Base-by-base conservation (phyloP, 2,797 vertebrate genomes). In the Xerus rutilus region DNA sequence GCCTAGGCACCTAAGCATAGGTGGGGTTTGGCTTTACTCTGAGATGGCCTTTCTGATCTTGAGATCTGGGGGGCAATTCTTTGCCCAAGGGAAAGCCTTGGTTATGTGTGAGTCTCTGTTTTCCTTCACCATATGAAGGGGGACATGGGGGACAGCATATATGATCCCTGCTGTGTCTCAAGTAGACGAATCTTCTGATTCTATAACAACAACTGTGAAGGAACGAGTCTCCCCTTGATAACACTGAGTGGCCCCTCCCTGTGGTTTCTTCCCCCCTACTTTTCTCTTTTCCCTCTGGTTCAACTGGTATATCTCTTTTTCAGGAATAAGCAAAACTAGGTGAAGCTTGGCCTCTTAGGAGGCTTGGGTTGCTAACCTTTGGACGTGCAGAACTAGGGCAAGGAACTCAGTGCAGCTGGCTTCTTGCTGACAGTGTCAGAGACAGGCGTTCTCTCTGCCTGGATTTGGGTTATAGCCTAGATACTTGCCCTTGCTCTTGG, bases 381-480 rank as follows among this genome's bases (percentile, higher is more conserved):
- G 49, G 82, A 95, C 54, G 45, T 84, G 9, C 3, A 14, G n/a
- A 93, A 87, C 76, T 54, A 90, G 96, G 90, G 23, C 92, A 93
- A 49, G 49, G 62, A 82, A 47, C 65, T 73, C 8, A 6, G 59
- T 5, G 5, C 74, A 86, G 43, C 57, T 76, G 73, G n/a, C 49
- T 47, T n/a, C n/a, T 57, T 92, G 65, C 43, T 13, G 76, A 45
- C 30, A 39, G 76, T 6, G 2, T 25, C 21, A 11, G 57, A 73
- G n/a, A 32, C 15, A 74, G 59, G 39, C 2, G 0, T 87, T 92
- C 21, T 32, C 8, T 77, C 39, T 35, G 28, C 45, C 65, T 62
- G 39, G 21, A 95, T 90, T 73, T 81, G 70, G 62, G 87, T 87
- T 91, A 49, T 3, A 62, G 93, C 92, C 93, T 91, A 92, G 64